These are phyloP conservation scores for Aspidiotus rigidus DNA, from an alignment of 2,888 invertebrate species.

Conservation along the genomic window DNA sequence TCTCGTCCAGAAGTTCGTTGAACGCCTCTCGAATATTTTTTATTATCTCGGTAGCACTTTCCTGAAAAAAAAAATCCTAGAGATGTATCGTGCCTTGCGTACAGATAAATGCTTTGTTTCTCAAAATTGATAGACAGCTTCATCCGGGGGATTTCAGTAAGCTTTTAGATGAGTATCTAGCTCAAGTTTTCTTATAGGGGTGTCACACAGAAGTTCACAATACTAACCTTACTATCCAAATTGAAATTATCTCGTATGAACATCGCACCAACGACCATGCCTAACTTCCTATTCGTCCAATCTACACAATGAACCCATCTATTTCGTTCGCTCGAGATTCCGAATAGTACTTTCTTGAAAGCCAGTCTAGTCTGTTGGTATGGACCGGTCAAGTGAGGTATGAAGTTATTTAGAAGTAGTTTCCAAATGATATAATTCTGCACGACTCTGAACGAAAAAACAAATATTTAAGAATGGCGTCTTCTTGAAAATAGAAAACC, in stretches of 20 bases:
- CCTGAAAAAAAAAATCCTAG: slow-evolving; percentile 43
- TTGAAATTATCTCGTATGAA: slow-evolving; percentile 78
- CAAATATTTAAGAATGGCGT: background rate
- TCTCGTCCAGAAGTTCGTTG: slow-evolving; percentile 70
- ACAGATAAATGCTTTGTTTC: too few species aligned
- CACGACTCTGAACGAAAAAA: slow-evolving; percentile 48
- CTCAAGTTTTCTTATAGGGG: background rate
- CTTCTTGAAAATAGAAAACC: too few species aligned
- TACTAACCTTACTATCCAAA: slow-evolving; percentile 65
- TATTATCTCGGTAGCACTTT: slow-evolving; percentile 75
- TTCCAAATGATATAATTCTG: slow-evolving; percentile 73
- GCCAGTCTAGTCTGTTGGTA: slow-evolving; percentile 64
- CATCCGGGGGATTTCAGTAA: too few species aligned
- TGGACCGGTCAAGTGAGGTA: slow-evolving; percentile 67
- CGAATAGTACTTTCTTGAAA: slow-evolving; percentile 63
- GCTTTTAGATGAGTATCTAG: too few species aligned
- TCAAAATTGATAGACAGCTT: too few species aligned
- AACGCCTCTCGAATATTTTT: slow-evolving; percentile 76
- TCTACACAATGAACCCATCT: slow-evolving; percentile 73
- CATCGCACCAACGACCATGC: slow-evolving; percentile 76
- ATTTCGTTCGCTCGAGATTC: slow-evolving; percentile 62
- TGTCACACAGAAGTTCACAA: background rate
- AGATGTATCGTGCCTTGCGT: too few species aligned
- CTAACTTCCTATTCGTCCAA: slow-evolving; percentile 76
- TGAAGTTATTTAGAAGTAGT: slow-evolving; percentile 58